Evolutionary conservation across 2,888 invertebrate species (phyloP), one percentile per base, ranked within the genome.

Genomic region (Sepioteuthis lessoniana): DNA sequence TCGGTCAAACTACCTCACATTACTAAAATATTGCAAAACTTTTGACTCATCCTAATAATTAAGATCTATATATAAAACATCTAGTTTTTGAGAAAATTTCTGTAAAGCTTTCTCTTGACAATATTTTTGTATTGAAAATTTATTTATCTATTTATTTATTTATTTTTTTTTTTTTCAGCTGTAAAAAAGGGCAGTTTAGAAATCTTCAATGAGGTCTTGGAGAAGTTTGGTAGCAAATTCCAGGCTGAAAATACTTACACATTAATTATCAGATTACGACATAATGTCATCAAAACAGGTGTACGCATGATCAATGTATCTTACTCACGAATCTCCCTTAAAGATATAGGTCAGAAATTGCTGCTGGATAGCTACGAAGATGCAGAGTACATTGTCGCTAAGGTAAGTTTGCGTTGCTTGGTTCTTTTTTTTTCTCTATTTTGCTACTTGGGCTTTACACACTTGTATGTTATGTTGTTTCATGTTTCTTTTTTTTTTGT

Each of bases 241-340:
- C 98, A 99, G 95, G 98, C 98, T 95, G 99, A 99, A 97, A 98
- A 99, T 97, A 99, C 99, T 0, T 99, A 99, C 96, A 99, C 99
- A 46, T 97, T 99, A 94, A 99, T 99, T 96, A 98, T 99, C 93
- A 98, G 99, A 95, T 98, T 99, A 94, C 98, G 99, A 94, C 99
- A 99, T 97, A 99, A 99, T 97, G 99, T 99, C 0, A 99, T 99
- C 96, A 99, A 99, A 97, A 99, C 99, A 28, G 99, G 99, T 0
- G 98, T 99, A 94, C 98, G 99, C 90, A 98, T 99, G 93, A 99
- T 99, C 97, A 99, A 99, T 1, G 97, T 99, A 50, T 99, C 99
- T 0, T 99, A 99, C 97, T 99, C 99, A 0, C 98, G 99, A 95
- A 99, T 99, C 96, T 99, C 99, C 7, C 98, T 99, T 0, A 98